These are phyloP conservation scores for Monopterus albus DNA, from an alignment of 2,113 vertebrate species.

Conservation along the genomic window DNA sequence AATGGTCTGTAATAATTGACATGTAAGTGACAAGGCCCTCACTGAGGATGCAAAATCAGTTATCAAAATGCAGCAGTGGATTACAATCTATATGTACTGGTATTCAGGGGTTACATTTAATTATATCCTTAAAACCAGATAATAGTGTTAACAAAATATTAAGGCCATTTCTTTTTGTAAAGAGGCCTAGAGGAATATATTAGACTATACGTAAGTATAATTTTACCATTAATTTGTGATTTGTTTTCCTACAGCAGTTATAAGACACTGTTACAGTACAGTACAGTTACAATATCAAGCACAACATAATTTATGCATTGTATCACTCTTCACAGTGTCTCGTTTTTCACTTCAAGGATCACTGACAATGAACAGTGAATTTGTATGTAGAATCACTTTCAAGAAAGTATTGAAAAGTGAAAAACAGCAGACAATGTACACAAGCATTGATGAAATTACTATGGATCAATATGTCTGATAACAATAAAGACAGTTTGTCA, in stretches of 20 bases:
- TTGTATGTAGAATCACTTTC: too few relatives aligned
- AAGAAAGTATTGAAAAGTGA: too few relatives aligned
- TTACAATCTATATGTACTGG: conserved; percentile 34
- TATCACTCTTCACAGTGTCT: neutral
- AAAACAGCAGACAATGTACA: too few relatives aligned
- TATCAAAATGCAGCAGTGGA: conserved; percentile 48
- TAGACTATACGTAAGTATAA: neutral
- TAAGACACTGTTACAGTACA: too few relatives aligned
- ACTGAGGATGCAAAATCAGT: conserved; percentile 57
- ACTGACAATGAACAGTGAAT: too few relatives aligned
- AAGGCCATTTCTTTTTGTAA: neutral
- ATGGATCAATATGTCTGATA: too few relatives aligned
- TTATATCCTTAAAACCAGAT: neutral
- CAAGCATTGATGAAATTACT: too few relatives aligned
- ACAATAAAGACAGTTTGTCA: too few relatives aligned
- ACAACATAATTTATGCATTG: neutral
- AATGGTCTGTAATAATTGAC: conserved; percentile 79
- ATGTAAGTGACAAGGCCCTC: conserved; percentile 72
- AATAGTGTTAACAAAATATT: neutral
- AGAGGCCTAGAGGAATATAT: neutral
- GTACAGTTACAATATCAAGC: neutral
- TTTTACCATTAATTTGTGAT: neutral
- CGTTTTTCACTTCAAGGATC: neutral
- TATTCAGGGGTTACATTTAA: conserved; percentile 20
- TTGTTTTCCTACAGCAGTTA: too few relatives aligned